Evolutionary conservation across 2,797 vertebrate species (phyloP).

Genomic region (Pangasius djambal): DNA sequence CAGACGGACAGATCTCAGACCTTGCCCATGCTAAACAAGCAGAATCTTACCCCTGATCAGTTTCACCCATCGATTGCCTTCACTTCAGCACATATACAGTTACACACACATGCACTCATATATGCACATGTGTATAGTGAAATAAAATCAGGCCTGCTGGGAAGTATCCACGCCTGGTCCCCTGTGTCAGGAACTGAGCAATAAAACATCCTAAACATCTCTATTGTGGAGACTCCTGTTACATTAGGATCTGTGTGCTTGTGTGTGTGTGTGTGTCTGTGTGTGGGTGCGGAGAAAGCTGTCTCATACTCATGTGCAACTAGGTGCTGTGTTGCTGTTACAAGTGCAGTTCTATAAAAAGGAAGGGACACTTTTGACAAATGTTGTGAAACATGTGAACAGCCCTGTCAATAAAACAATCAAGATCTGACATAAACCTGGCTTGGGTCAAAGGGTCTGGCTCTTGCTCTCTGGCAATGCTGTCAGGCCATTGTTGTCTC

Average conservation of each 20-base stretch:
- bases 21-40: slow-evolving; percentile 38
- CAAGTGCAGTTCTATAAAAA: neutral
- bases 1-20: slow-evolving; percentile 48
- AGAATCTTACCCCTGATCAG: slow-evolving; percentile 45
- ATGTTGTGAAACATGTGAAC: neutral
- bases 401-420: neutral
- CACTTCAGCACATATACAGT: slow-evolving; percentile 44
- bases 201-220: slow-evolving; percentile 39
- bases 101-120: slow-evolving; percentile 32
- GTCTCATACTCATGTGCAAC: neutral
- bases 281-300: neutral
- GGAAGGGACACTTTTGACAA: neutral
- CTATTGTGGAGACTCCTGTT: slow-evolving; percentile 1
- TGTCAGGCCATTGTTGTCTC: neutral
- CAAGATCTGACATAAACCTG: neutral
- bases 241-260: slow-evolving; percentile 6
- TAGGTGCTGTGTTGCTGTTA: neutral
- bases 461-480: neutral
- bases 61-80: slow-evolving; percentile 52
- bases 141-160: slow-evolving; percentile 39
- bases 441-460: neutral
- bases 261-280: neutral
- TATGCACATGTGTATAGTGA: slow-evolving; percentile 30
- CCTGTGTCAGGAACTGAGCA: slow-evolving; percentile 32
- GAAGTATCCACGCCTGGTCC: slow-evolving; percentile 10